Percentiles rank a stretch among this genome's conserved stretches.
Conservation (phyloP, 2,113 vertebrate species). For the Baryphthengus martii region DNA sequence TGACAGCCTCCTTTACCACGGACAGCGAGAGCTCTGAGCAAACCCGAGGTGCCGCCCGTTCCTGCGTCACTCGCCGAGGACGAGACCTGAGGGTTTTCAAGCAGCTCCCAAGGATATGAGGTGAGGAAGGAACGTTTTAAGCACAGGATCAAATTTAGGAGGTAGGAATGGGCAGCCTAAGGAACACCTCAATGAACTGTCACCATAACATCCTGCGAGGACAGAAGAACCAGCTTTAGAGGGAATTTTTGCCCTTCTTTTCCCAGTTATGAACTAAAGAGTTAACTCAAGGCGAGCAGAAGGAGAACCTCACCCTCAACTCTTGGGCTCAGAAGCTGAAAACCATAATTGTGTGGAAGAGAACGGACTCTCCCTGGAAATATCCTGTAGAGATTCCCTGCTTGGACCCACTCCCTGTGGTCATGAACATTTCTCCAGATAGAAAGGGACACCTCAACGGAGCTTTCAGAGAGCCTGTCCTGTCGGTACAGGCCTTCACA, state of each 20-base stretch:
- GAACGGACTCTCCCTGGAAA: not conserved
- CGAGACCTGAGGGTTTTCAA: not conserved
- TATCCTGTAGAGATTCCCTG: not conserved
- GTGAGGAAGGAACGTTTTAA: not conserved
- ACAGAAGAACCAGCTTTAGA: not conserved
- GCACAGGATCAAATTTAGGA: not conserved
- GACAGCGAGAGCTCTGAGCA: not conserved
- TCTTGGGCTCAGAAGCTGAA: not conserved
- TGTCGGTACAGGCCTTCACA: not conserved
- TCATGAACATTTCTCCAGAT: not conserved
- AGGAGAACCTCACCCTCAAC: not conserved
- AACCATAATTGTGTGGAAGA: not conserved
- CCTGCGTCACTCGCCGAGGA: not conserved
- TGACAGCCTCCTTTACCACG: not conserved
- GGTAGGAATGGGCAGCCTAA: not conserved
- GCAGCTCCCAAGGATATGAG: not conserved
- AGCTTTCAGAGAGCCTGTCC: not conserved
- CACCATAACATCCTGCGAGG: not conserved
- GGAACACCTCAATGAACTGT: not conserved
- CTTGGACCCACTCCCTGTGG: not conserved
- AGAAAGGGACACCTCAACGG: fast-evolving
- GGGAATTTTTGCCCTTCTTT: not conserved
- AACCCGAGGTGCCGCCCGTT: not conserved
- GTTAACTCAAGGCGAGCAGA: not conserved
- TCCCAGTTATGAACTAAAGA: not conserved